Conservation (phyloP, 2,888 invertebrate genomes). For the Agapetus fuscipes region DNA sequence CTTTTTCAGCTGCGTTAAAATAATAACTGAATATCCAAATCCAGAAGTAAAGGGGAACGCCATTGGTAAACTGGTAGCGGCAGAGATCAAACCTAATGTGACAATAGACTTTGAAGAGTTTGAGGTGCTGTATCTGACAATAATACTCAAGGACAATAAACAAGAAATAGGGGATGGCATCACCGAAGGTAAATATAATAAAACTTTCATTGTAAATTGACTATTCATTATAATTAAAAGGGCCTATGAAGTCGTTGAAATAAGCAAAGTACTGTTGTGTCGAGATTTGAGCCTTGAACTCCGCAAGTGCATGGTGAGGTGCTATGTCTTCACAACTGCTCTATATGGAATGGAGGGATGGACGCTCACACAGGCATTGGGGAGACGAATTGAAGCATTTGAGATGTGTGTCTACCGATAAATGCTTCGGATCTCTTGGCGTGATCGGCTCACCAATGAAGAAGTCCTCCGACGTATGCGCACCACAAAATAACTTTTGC, state of each 20-base stretch:
- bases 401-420: too few species aligned
- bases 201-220: constrained; percentile 1
- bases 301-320: too few species aligned
- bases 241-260: neutral
- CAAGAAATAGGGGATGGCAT: constrained; percentile 36
- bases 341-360: too few species aligned
- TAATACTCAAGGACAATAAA: constrained; percentile 41
- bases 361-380: too few species aligned
- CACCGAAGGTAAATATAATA: constrained; percentile 2
- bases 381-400: too few species aligned
- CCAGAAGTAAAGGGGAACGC: constrained; percentile 28
- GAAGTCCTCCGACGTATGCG: too few species aligned
- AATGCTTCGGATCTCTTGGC: too few species aligned
- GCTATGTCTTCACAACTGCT: too few species aligned
- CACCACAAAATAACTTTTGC: too few species aligned
- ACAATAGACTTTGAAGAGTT: constrained; percentile 52
- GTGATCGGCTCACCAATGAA: too few species aligned
- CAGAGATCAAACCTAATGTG: constrained; percentile 31
- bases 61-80: constrained; percentile 32
- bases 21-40: constrained; percentile 33
- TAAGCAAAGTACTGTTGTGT: too few species aligned
- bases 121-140: constrained; percentile 46
- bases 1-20: constrained; percentile 34
- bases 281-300: too few species aligned
- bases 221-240: constrained; percentile 1